These are phyloP conservation scores for Heliangelus exortis DNA, from an alignment of 2,797 vertebrate species.

Conservation along the genomic window DNA sequence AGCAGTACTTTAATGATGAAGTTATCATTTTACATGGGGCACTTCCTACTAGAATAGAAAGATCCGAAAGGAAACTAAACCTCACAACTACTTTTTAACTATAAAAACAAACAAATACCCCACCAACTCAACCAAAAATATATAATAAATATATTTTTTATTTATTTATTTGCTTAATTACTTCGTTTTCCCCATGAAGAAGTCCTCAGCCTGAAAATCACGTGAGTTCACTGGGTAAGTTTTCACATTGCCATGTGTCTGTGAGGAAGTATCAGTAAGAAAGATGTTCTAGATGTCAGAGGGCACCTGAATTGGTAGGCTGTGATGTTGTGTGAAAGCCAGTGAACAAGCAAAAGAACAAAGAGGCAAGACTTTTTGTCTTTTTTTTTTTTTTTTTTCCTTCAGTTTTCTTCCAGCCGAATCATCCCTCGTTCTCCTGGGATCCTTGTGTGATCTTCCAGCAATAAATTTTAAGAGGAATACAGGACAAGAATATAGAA, in stretches of 20 bases:
- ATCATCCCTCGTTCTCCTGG: fast-evolving
- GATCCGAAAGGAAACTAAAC: background rate
- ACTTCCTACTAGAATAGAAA: background rate
- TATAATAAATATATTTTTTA: background rate
- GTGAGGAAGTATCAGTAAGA: background rate
- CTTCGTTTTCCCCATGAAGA: background rate
- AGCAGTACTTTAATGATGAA: background rate
- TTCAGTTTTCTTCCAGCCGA: background rate
- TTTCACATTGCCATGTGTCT: background rate
- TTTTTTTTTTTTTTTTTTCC: background rate
- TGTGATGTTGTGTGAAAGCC: background rate
- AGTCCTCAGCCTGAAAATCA: background rate
- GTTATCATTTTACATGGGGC: background rate
- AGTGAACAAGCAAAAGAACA: background rate
- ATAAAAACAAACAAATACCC: background rate
- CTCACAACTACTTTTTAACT: background rate
- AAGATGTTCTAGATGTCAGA: background rate
- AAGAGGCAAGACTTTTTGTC: background rate
- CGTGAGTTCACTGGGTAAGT: fast-evolving
- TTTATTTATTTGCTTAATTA: background rate
- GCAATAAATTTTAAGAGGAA: background rate
- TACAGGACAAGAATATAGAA: background rate
- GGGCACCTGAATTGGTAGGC: fast-evolving
- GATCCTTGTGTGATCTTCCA: background rate
- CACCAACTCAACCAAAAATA: background rate